Base-by-base conservation (phyloP, 35 echinoderm and acorn worm species). In the Stichopus chloronotus region DNA sequence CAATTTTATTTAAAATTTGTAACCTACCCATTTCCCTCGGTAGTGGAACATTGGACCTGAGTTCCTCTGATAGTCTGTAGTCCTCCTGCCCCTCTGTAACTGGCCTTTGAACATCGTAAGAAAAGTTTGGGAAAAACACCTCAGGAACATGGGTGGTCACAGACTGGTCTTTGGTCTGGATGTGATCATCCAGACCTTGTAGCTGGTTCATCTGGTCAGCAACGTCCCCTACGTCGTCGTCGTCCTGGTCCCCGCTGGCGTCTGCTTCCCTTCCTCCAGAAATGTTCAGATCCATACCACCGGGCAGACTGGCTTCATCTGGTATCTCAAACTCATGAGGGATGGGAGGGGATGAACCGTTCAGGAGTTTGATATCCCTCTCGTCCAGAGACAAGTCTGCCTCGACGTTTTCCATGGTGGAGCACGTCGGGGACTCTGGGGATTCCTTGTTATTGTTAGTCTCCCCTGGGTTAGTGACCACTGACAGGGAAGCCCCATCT, bases 301-400 rank as follows among this genome's bases (percentile, higher is more conserved):
- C 22, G 5, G 22, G 78, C 57, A 60, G 80, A 56, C 80, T 43
- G 25, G 43, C 25, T 55, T 83, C 80, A 16, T 83, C 80, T 19
- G 87, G 87, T 17, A 90, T 69, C 54, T 90, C 87, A 90, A 90
- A 90, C 87, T 90, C 87, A 19, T 69, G 23, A 72, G 87, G 87
- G 23, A 90, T 90, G 10, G 87, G 87, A 55, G 88, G 76, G 10
- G 93, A 53, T 68, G 76, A 57, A 4, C 87, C n/a, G 25, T 86
- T 77, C 53, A 93, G 59, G 13, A 96, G 84, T 78, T 94, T 94
- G 91, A 96, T 96, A 16, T 96, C 95, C 72, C 95, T 79, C 24
- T 91, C 90, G 63, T 96, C 95, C 17, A 96, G 76, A 9, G 95
- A 91, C 58, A 93, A 93, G 71, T 96, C 95, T 9, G 78, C 72